Evolutionary conservation across 2,888 invertebrate species (phyloP).

Genomic region (Chrysomela aeneicollis): DNA sequence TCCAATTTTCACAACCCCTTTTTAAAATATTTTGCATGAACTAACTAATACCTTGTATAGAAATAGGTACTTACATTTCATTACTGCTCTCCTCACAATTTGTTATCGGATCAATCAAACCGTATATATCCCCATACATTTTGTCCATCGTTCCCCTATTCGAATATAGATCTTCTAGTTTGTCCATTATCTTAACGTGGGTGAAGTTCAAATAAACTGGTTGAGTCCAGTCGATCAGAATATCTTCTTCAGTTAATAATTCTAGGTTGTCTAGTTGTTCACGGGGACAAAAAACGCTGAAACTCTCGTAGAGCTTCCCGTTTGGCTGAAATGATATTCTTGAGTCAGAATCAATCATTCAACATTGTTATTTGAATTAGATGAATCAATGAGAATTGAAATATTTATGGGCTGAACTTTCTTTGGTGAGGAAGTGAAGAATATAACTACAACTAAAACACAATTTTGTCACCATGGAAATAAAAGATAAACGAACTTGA

Average conservation of each 20-base stretch:
- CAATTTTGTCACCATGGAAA: no score
- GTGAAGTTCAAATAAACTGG: conserved; percentile 89
- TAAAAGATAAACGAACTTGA: no score
- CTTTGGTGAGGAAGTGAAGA: no score
- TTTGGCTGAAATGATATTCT: conserved; percentile 81
- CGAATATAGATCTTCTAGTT: conserved; percentile 76
- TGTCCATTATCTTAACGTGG: conserved; percentile 80
- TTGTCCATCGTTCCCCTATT: conserved; percentile 72
- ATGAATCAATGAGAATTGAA: no score
- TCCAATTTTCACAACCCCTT: no score
- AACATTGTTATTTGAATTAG: not conserved
- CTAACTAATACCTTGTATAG: no score
- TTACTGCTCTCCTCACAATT: conserved; percentile 63
- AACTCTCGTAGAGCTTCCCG: conserved; percentile 81
- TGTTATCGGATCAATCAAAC: conserved; percentile 70
- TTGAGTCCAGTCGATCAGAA: conserved; percentile 80
- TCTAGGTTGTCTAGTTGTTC: conserved; percentile 76
- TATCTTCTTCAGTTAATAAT: conserved; percentile 77
- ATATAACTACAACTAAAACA: no score
- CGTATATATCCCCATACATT: conserved; percentile 82
- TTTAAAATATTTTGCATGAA: no score
- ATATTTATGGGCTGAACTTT: no score
- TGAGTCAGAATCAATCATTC: conserved; percentile 1
- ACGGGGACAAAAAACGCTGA: conserved; percentile 85
- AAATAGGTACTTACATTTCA: conserved; percentile 70